These are phyloP conservation scores for Therioaphis trifolii DNA, from an alignment of 2,888 invertebrate species.

Conservation along the genomic window DNA sequence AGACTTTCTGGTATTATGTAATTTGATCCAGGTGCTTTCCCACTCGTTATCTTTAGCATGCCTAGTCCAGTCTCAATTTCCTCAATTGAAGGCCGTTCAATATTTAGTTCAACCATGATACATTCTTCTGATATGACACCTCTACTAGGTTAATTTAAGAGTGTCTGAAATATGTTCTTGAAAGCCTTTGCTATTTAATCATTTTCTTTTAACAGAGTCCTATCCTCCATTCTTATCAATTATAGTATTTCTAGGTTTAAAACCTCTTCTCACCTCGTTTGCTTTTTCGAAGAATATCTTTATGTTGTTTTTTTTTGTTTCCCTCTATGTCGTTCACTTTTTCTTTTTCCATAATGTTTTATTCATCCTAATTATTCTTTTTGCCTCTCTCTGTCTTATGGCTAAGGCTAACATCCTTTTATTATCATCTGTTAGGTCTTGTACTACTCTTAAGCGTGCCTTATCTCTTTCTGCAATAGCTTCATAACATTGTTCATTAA, in stretches of 20 bases:
- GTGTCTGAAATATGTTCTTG: slow-evolving; percentile 29
- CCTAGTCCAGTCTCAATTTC: too few species aligned
- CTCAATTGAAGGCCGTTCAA: too few species aligned
- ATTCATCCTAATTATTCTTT: slow-evolving; percentile 26
- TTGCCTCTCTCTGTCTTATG: neutral
- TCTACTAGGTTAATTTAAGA: slow-evolving; percentile 26
- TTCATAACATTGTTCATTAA: too few species aligned
- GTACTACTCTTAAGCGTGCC: too few species aligned
- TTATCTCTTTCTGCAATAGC: too few species aligned
- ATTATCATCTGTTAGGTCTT: too few species aligned
- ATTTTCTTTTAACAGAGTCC: slow-evolving; percentile 26
- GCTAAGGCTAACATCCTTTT: too few species aligned
- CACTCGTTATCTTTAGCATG: too few species aligned
- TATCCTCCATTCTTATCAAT: slow-evolving; percentile 39
- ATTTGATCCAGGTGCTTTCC: too few species aligned
- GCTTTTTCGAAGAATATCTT: neutral
- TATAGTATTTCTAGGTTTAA: slow-evolving; percentile 22
- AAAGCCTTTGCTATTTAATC: neutral
- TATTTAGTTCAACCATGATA: too few species aligned
- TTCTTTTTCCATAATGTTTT: slow-evolving; percentile 22
- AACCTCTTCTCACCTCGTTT: slow-evolving; percentile 23
- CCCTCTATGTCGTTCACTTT: neutral
- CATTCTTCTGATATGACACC: too few species aligned
- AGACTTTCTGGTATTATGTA: too few species aligned
- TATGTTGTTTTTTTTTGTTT: neutral